Evolutionary conservation across 2,113 vertebrate species (phyloP).

Genomic region (Salvelinus namaycush): DNA sequence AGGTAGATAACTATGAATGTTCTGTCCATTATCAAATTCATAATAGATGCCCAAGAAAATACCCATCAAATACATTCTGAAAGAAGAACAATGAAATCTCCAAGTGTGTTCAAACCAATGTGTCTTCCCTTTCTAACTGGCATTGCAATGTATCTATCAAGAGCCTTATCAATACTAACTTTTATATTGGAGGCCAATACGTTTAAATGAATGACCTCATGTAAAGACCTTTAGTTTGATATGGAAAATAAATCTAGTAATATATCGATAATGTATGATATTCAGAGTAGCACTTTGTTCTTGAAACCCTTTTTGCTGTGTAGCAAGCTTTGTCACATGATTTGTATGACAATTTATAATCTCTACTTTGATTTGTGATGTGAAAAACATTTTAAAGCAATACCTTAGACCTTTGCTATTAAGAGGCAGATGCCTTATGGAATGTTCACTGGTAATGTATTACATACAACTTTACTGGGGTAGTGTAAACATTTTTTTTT

Average conservation of each 20-base stretch:
- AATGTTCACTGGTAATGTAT: background rate
- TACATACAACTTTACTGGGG: background rate
- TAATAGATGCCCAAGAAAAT: too few species aligned
- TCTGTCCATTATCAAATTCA: too few species aligned
- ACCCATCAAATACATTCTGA: too few species aligned
- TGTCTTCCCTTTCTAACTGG: background rate
- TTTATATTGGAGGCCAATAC: background rate
- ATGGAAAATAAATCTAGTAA: background rate
- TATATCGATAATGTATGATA: background rate
- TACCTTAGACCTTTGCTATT: slow-evolving; percentile 3
- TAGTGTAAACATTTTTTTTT: background rate
- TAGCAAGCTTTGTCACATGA: background rate
- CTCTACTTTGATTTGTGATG: background rate
- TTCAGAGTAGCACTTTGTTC: background rate
- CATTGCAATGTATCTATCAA: background rate
- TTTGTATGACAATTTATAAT: background rate
- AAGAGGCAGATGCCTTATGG: background rate
- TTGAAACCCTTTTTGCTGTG: background rate
- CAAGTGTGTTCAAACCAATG: background rate
- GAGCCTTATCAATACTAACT: too few species aligned
- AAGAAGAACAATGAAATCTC: too few species aligned
- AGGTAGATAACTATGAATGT: too few species aligned
- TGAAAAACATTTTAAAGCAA: background rate
- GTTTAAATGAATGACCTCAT: background rate
- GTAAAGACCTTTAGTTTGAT: background rate